A percentile compares a stretch with the other conserved stretches of the same genome.
These are phyloP conservation scores for Nannoperca australis DNA, from an alignment of 2,797 vertebrate genomes.

Conservation along the genomic window DNA sequence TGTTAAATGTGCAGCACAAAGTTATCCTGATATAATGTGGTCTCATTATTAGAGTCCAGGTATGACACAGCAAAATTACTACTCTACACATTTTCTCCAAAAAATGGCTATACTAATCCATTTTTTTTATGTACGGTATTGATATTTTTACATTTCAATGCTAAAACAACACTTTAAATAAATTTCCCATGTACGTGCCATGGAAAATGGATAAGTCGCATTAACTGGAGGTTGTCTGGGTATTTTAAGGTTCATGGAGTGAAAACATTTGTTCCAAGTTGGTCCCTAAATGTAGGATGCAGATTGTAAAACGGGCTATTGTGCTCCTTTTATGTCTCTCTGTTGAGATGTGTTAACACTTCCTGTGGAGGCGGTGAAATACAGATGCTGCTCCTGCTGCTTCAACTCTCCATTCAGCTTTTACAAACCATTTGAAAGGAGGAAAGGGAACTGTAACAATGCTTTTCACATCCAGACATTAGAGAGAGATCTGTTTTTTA, in stretches of 20 bases:
- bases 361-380: conserved; percentile 41
- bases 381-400: conserved; percentile 16
- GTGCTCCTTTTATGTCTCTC: conserved; percentile 44
- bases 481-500: conserved; percentile 1
- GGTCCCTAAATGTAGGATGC: conserved; percentile 28
- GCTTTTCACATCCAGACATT: not conserved
- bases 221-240: not conserved
- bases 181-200: not conserved
- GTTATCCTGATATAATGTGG: no score
- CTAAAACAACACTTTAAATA: not conserved
- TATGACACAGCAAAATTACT: not conserved
- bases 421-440: conserved; percentile 14
- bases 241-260: conserved; percentile 5
- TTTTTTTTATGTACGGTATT: not conserved
- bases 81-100: not conserved
- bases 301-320: conserved; percentile 19
- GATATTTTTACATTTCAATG: not conserved
- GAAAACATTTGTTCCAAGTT: conserved; percentile 30
- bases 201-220: not conserved
- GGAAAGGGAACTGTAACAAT: not conserved
- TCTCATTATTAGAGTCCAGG: not conserved
- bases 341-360: conserved; percentile 33
- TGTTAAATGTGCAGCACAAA: not conserved
- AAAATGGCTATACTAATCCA: not conserved
- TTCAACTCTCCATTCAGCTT: conserved; percentile 21